These are phyloP conservation scores for Pholis gunnellus DNA, from an alignment of 2,113 vertebrate genomes.

Conservation along the genomic window DNA sequence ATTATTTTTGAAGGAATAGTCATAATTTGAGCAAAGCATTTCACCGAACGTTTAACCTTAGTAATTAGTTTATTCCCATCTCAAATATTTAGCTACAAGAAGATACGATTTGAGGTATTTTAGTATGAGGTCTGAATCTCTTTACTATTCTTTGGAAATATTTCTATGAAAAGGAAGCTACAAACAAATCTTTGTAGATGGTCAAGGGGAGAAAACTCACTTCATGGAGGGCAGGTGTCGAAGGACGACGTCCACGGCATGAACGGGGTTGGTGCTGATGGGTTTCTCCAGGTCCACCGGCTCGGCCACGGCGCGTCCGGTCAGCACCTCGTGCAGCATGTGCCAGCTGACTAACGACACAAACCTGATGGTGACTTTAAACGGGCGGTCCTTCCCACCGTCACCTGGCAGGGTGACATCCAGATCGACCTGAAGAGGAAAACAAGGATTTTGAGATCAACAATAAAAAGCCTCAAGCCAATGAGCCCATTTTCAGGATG, in stretches of 20 bases:
- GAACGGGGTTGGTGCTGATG: conserved; percentile 97
- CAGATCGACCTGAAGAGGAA: conserved; percentile 90
- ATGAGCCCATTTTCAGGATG: neutral
- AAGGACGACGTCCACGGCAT: conserved; percentile 97
- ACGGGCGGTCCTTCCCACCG: conserved; percentile 96
- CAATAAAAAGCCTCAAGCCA: neutral
- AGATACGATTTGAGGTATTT: neutral
- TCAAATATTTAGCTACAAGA: neutral
- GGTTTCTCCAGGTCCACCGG: conserved; percentile 96
- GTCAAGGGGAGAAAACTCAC: conserved; percentile 78
- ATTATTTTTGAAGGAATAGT: neutral
- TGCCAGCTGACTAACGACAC: conserved; percentile 98
- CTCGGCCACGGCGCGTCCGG: conserved; percentile 88
- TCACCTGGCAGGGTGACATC: conserved; percentile 97
- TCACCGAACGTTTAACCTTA: neutral
- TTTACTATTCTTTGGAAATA: neutral
- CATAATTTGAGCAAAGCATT: neutral
- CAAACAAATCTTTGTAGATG: neutral
- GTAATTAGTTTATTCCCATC: neutral
- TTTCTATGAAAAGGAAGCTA: neutral
- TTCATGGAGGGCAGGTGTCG: conserved; percentile 99
- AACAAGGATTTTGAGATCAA: neutral
- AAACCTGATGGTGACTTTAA: conserved; percentile 95
- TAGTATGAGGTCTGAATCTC: neutral
- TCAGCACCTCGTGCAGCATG: conserved; percentile 95